phyloP scores from a whole-genome alignment of 2,113 vertebrate species.

The Marmota monax region DNA sequence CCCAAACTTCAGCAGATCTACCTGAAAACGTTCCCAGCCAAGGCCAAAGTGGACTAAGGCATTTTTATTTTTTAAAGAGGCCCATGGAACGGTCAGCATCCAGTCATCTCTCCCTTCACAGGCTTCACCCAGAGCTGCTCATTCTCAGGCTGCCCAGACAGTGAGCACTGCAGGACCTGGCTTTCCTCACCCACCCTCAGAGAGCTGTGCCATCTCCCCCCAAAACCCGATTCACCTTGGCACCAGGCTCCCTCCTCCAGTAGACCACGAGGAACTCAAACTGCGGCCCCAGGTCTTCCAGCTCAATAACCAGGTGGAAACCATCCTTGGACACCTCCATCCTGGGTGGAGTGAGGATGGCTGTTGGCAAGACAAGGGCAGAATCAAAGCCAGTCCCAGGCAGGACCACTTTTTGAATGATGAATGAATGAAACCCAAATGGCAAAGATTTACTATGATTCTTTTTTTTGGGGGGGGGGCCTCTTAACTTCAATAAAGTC shows the following conservation, averaged over 20 bases:
- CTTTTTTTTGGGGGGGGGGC: too few species aligned
- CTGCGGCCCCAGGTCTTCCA: conserved; percentile 87
- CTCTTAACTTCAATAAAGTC: not conserved
- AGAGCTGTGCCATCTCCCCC: not conserved
- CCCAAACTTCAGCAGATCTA: not conserved
- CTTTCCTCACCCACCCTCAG: not conserved
- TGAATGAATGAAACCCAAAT: not conserved
- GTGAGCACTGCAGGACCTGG: too few species aligned
- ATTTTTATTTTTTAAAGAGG: not conserved
- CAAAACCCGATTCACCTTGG: conserved; percentile 70
- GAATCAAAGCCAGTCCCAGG: conserved; percentile 40
- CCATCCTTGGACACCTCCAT: conserved; percentile 81
- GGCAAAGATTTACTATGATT: not conserved
- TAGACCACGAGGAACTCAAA: conserved; percentile 84
- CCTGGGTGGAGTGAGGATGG: conserved; percentile 84
- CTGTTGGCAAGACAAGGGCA: conserved; percentile 81
- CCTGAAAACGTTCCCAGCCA: not conserved
- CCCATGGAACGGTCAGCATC: not conserved
- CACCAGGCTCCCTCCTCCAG: conserved; percentile 84
- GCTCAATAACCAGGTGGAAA: conserved; percentile 83
- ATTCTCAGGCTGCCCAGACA: not conserved
- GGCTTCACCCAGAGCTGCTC: not conserved
- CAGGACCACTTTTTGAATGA: conserved; percentile 17
- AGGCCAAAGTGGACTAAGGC: not conserved
- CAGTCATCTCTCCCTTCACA: not conserved